Evolutionary conservation across 1,140 invertebrate genomes (phyloP), one percentile per base, ranked within the genome.

Genomic region (Atta cephalotes): DNA sequence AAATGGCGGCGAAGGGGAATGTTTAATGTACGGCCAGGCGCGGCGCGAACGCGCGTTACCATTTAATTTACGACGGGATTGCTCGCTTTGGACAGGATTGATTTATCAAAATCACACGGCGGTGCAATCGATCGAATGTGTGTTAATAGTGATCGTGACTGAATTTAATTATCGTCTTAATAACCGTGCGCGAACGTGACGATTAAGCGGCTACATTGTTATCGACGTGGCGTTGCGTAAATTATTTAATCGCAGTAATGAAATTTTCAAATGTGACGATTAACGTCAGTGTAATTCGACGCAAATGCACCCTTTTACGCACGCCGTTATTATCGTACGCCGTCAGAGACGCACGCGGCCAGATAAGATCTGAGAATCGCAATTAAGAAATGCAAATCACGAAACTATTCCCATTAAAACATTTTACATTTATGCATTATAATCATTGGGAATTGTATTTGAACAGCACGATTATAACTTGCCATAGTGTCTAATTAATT

Each of bases 91-190:
- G 66, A 66, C 85, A 81, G 85, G 56, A 80, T 88, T 81, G 85
- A 88, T 89, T 89, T 89, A 87, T 89, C 78, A 87, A 80, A 87
- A 87, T 89, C 76, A 63, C 68, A 56, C 80, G 76, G 65, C 68
- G 60, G 49, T 74, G 51, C 82, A 77, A 85, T 87, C 79, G 79
- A 87, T 87, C 80, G 88, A 77, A 84, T 63, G 79, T 84, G 78
- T 80, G 85, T 84, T 87, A 84, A 89, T 87, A 45, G 78, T 65
- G 66, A 60, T 87, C 86, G 85, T 81, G 76, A 86, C 60, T 89
- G 76, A 78, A 78, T 87, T 71, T 87, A 86, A 88, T 87, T 88
- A 86, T 72, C 77, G 51, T 35, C 58, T 78, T 86, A 88, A 88
- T 86, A 88, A 80, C 70, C 39, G 85, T 79, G 66, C 18, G 14